Conservation (phyloP, 2,113 vertebrate genomes). For the Entomyzon cyanotis region DNA sequence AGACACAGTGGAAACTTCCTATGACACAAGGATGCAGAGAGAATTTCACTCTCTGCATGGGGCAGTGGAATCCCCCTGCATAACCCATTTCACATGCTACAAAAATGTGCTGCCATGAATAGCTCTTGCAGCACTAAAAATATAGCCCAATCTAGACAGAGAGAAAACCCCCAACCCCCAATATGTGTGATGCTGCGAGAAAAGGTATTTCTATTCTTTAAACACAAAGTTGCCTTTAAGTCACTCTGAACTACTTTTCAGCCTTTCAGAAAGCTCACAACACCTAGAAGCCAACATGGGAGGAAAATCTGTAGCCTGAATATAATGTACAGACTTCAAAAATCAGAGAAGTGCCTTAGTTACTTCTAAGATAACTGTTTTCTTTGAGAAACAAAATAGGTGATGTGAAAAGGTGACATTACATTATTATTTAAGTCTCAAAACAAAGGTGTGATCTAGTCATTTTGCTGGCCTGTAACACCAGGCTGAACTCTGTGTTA, state of each 20-base stretch:
- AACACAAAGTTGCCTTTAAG: neutral
- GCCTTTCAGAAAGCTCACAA: neutral
- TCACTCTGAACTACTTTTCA: neutral
- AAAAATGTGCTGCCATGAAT: neutral
- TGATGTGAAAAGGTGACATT: slow-evolving; percentile 16
- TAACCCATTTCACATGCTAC: neutral
- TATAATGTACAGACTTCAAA: slow-evolving; percentile 21
- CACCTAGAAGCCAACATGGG: neutral
- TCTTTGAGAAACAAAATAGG: slow-evolving; percentile 25
- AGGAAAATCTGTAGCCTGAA: neutral
- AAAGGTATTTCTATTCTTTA: neutral
- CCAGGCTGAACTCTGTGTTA: slow-evolving; percentile 31
- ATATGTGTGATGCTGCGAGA: neutral
- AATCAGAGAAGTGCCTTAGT: neutral
- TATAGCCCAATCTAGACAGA: neutral
- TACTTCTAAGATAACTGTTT: neutral
- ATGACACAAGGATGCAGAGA: neutral
- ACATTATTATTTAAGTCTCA: slow-evolving; percentile 38
- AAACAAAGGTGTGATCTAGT: slow-evolving; percentile 48
- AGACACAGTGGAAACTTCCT: neutral
- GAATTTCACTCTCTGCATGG: neutral
- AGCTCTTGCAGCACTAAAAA: neutral
- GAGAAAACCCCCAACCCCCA: neutral
- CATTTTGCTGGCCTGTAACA: neutral
- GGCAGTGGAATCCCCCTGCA: neutral